phyloP scores from a whole-genome alignment of 1,140 invertebrate species.

The Zaprionus davidi region DNA sequence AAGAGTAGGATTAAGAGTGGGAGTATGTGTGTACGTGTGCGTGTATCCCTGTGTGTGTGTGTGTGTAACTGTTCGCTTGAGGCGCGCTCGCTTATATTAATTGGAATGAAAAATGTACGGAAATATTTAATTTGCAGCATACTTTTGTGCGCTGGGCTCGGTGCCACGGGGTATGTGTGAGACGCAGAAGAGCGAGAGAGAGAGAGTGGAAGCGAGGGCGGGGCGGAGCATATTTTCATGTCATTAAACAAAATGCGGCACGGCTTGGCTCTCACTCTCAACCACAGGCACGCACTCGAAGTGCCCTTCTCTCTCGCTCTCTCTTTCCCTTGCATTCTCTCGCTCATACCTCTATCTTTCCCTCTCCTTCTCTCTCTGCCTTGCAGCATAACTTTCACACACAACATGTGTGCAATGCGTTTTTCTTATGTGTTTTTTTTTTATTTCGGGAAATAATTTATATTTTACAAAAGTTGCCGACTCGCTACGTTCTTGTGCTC shows the following conservation, averaged over 20 bases:
- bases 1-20: not conserved
- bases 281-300: conserved; percentile 12
- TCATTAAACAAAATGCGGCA: conserved; percentile 54
- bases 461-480: conserved; percentile 40
- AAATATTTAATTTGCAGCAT: conserved; percentile 74
- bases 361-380: too few species aligned
- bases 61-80: not conserved
- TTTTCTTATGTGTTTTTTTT: conserved; percentile 16
- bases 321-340: not conserved
- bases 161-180: not conserved
- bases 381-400: conserved; percentile 43
- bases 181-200: too few species aligned
- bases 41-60: not conserved
- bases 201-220: too few species aligned
- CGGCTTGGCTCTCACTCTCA: not conserved
- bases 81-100: conserved; percentile 30
- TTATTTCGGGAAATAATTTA: conserved; percentile 62
- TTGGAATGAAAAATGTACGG: conserved; percentile 51
- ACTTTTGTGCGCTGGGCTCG: conserved; percentile 33
- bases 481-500: not conserved
- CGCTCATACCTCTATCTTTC: not conserved
- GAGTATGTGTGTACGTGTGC: not conserved
- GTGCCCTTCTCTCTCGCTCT: not conserved
- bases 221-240: conserved; percentile 50
- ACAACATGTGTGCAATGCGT: conserved; percentile 39